Evolutionary conservation across 2,113 vertebrate species (phyloP), one percentile per base, ranked within the genome.

Genomic region (Coryphaenoides rupestris): DNA sequence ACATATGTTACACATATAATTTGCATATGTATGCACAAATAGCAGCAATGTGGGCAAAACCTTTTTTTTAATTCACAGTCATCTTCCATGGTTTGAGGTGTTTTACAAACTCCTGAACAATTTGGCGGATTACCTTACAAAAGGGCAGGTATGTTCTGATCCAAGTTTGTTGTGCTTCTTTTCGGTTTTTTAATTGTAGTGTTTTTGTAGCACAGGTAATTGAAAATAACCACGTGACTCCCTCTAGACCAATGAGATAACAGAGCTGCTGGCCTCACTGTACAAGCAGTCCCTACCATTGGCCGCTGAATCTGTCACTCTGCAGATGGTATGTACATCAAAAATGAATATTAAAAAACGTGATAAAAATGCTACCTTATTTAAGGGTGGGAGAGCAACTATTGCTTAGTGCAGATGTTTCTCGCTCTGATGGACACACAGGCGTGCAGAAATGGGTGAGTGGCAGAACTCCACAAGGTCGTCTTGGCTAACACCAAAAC

Each of bases 81-180:
- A 92, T 66, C 87, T 94, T 60, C 95, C 95, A 1, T 95, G 94
- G 95, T 96, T 96, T 71, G 95, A 96, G 68, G 88, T 94, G 49
- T 96, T 96, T 84, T 96, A 96, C 89, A 95, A 95, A 81, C 89
- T 96, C 21, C 87, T 96, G 61, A 96, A 96, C 75, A 93, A 86
- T 46, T 76, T 96, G 49, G 94, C 93, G 0, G 94, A 96, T 68
- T 91, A 87, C 66, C 65, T 94, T 54, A 81, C 85, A 1, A 94
- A 94, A 75, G 80, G 90, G 58, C 94, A 96, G 88, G 95, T 95
- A 75, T 88, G 85, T 28, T 21, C 19, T n/a, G 9, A 33, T 23
- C 58, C 22, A 23, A 21, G 24, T 60, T 21, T 58, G 17, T 49
- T 21, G 0, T 57, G 26, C 28, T 15, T 28, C n/a, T 21, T 23